A percentile compares a stretch with the other conserved stretches of the same genome.
Evolutionary conservation across 2,797 vertebrate species (phyloP).

Genomic region (Vultur gryphus): DNA sequence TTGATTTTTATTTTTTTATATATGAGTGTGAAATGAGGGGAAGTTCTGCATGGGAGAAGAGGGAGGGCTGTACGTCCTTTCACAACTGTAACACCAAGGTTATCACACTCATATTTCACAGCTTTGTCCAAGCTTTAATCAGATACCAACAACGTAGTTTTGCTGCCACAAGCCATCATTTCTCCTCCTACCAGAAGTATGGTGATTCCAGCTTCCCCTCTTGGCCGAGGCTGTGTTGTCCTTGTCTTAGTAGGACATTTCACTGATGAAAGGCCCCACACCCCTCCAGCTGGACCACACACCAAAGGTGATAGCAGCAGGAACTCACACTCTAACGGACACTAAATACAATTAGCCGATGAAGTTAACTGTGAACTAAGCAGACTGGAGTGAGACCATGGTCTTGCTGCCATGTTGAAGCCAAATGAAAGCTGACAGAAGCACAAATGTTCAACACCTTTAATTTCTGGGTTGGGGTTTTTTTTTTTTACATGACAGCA

Average conservation of each 20-base stretch:
- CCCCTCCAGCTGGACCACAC: background rate
- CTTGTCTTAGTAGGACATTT: background rate
- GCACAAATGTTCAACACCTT: background rate
- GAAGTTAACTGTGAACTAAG: background rate
- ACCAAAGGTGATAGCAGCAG: background rate
- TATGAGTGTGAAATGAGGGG: background rate
- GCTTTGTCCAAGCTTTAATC: background rate
- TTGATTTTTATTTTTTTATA: background rate
- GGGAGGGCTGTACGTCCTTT: background rate
- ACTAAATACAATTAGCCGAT: background rate
- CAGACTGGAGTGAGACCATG: background rate
- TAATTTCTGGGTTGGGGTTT: background rate
- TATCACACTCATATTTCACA: background rate
- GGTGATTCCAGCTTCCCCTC: background rate
- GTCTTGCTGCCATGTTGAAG: background rate
- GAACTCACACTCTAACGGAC: background rate
- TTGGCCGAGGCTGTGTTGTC: background rate
- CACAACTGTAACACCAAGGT: background rate
- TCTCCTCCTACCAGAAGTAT: background rate
- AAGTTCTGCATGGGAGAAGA: background rate
- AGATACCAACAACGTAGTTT: background rate
- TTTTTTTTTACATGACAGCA: background rate
- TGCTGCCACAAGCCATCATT: background rate
- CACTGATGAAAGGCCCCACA: background rate
- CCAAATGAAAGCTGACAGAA: background rate